Evolutionary conservation across 1,140 invertebrate species (phyloP), one percentile per base, ranked within the genome.

Genomic region (Meloidogyne chitwoodi): DNA sequence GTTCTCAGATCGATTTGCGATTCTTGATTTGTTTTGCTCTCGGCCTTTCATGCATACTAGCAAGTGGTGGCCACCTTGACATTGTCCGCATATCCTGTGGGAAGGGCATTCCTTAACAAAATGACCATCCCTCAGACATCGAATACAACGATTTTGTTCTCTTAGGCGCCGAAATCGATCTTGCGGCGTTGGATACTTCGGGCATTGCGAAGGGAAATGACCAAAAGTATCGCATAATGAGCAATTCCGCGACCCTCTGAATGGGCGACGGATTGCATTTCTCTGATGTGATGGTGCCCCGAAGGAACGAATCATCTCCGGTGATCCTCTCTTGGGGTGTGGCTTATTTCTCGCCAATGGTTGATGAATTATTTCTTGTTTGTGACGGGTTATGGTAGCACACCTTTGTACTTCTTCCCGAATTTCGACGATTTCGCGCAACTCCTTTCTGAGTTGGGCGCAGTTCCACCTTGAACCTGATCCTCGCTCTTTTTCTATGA

Each of bases 111-210:
- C 65, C 2, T 2, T 0, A 27, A 14, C 0, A 0, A 8, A 19
- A 24, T 75, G 74, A 6, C 48, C 74, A 12, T 27, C 27, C 14
- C 16, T 16, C 2, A 75, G 10, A 26, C 74, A 75, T 16, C 31
- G 24, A n/a, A 74, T 1, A 44, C 74, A 75, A 1, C 74, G 68
- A 22, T 61, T 31, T 10, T 75, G 74, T n/a, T 77, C 74, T 1
- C 16, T 41, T 44, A 75, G 2, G 26, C 74, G 71, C 0, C 26
- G 16, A 1, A 68, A 16, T 16, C 74, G 74, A 19, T 68, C 74
- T 19, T 75, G 31, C 26, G 31, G 48, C 10, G 27, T 66, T 6
- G 26, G 34, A 61, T n/a, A 74, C 3, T 31, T 38, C 27, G 16
- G 16, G 68, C 74, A 75, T n/a, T 75, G 16, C 38, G 41, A 27